Base-by-base conservation (phyloP, 2,797 vertebrate genomes). In the Ataeniobius toweri region DNA sequence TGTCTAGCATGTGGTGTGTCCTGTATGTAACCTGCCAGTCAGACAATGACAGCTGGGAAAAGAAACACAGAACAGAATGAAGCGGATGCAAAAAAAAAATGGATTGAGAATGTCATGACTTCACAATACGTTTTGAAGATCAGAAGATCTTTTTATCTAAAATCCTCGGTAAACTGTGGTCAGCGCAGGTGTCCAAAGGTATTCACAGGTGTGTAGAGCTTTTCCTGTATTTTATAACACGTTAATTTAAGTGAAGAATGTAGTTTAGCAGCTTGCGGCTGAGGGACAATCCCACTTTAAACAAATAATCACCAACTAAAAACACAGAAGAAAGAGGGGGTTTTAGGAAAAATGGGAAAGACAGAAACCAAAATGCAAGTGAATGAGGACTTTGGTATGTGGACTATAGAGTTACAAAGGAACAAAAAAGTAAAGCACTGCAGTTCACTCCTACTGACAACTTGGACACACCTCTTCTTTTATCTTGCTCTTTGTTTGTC, bases 361-460 rank as follows among this genome's bases (percentile, higher is more conserved):
- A 84, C 55, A 77, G 68, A 84, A 86, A 81, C 59, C 56, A 28
- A 65, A 67, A 80, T 73, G 75, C 79, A n/a, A 65, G 51, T 73
- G 83, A 84, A 83, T 61, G 73, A 86, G 74, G 26, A n/a, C 76
- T 78, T 59, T 89, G 93, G 91, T 91, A 93, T 93, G 91, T 78
- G 55, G 80, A 76, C 85, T 92, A 92, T 93, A 87, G 86, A 90
- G 87, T 94, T 94, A 89, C 89, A 89, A 51, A 12, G 71, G 67
- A 80, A 90, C 86, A 91, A 80, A 89, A 69, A 86, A 82, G 90
- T 81, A 39, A 80, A 81, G 83, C 77, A 8, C 65, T 74, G 79
- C 88, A 53, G 86, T 88, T 81, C 70, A 79, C 82, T 90, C 73
- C 89, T 84, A 82, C 82, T 85, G 90, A 89, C 76, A 73, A 75